These are phyloP conservation scores for Acheta domesticus DNA, from an alignment of 2,888 invertebrate species.

Conservation along the genomic window DNA sequence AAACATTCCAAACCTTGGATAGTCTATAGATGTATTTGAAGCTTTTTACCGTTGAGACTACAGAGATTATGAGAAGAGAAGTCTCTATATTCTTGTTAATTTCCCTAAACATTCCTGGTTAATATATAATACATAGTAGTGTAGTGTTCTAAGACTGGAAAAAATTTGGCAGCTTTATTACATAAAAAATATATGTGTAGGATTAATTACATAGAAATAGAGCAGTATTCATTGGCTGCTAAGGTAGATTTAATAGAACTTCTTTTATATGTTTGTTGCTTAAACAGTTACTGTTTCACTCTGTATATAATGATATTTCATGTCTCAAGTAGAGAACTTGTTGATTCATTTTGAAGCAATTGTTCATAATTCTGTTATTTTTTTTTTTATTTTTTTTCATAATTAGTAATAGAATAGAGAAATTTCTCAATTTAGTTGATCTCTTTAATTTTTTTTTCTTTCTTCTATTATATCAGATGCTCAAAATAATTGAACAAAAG, in stretches of 20 bases:
- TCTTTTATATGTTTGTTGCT: not conserved
- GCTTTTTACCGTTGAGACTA: not conserved
- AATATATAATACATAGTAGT: slow-evolving; percentile 3
- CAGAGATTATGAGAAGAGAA: no score
- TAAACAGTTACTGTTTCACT: not conserved
- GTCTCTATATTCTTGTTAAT: not conserved
- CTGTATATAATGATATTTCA: not conserved
- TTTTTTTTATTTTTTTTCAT: no score
- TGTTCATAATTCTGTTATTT: no score
- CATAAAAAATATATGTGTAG: no score
- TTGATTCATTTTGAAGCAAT: no score
- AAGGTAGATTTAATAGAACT: no score
- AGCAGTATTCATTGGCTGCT: not conserved
- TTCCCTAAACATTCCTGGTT: slow-evolving; percentile 22
- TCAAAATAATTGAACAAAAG: no score
- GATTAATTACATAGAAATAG: not conserved
- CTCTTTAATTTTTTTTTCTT: not conserved
- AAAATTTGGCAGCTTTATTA: slow-evolving; percentile 20
- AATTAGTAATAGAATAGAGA: not conserved
- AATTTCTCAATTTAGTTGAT: not conserved
- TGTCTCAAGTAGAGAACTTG: no score
- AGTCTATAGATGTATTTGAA: not conserved
- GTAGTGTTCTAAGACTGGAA: not conserved
- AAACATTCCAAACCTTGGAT: not conserved
- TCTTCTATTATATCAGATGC: not conserved